phyloP scores from a whole-genome alignment of 2,797 vertebrate species.

The Brachymystax lenok region DNA sequence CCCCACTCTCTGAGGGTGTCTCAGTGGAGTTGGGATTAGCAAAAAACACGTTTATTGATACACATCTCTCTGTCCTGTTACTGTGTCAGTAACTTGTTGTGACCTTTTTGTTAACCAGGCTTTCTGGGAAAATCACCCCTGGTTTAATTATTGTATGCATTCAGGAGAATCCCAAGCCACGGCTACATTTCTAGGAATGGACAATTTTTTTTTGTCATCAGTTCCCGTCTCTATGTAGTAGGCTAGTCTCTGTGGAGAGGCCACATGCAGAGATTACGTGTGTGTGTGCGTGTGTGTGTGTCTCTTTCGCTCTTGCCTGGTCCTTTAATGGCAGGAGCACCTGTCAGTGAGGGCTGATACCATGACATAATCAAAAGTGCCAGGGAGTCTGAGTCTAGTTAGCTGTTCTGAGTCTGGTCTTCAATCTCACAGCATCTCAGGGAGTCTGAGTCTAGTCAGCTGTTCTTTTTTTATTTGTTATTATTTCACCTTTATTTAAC shows the following conservation, averaged over 20 bases:
- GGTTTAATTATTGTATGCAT: neutral
- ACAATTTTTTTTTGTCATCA: neutral
- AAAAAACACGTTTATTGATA: no score
- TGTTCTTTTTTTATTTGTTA: neutral
- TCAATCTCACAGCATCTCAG: conserved; percentile 42
- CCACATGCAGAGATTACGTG: neutral
- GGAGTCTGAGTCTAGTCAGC: neutral
- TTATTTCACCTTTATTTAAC: no score
- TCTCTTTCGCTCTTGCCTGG: neutral
- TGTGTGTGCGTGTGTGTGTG: neutral
- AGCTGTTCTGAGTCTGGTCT: conserved; percentile 63
- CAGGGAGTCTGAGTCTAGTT: conserved; percentile 37
- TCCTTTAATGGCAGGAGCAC: conserved; percentile 53
- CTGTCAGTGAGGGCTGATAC: conserved; percentile 57
- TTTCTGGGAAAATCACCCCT: neutral
- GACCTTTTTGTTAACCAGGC: neutral
- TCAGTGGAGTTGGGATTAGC: no score
- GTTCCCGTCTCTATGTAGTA: neutral
- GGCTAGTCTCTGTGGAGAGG: neutral
- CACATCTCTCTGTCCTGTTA: neutral
- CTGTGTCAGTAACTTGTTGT: neutral
- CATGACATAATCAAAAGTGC: conserved; percentile 58
- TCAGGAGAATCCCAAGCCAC: neutral
- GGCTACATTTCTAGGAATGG: neutral
- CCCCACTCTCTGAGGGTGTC: no score